These are phyloP conservation scores for Ectropis crepuscularia DNA, from an alignment of 2,888 invertebrate species.

Conservation along the genomic window DNA sequence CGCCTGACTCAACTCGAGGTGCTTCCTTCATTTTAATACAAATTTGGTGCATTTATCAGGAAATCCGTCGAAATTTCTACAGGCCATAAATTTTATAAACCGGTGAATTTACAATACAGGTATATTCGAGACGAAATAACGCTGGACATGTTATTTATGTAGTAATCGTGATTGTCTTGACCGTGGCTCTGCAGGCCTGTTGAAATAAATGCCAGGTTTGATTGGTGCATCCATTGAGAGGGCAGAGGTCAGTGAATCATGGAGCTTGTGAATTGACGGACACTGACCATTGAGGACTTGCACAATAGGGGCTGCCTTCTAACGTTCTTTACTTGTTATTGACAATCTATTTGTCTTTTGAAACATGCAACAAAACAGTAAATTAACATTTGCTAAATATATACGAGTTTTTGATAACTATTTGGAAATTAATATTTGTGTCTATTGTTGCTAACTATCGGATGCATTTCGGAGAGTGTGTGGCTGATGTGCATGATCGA, in stretches of 20 bases:
- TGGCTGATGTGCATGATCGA: too few relatives aligned
- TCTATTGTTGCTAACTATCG: too few relatives aligned
- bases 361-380: too few relatives aligned
- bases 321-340: slow-evolving; percentile 5
- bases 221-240: slow-evolving; percentile 38
- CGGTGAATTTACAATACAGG: neutral
- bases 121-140: slow-evolving; percentile 9
- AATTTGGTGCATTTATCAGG: slow-evolving; percentile 22
- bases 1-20: slow-evolving; percentile 28
- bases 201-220: slow-evolving; percentile 20
- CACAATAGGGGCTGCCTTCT: slow-evolving; percentile 22
- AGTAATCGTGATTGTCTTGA: slow-evolving; percentile 31
- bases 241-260: slow-evolving; percentile 40
- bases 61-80: slow-evolving; percentile 30
- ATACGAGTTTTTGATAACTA: too few relatives aligned
- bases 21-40: slow-evolving; percentile 31
- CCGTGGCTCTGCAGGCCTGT: slow-evolving; percentile 20
- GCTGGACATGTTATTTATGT: slow-evolving; percentile 22
- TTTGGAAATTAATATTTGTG: too few relatives aligned
- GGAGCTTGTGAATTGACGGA: slow-evolving; percentile 33
- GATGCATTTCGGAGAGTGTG: too few relatives aligned
- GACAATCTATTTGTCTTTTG: neutral
- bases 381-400: too few relatives aligned
- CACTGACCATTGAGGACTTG: slow-evolving; percentile 31
- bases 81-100: slow-evolving; percentile 21